These are phyloP conservation scores for Saccostrea cuccullata DNA, from an alignment of 1,140 invertebrate species.

Conservation along the genomic window DNA sequence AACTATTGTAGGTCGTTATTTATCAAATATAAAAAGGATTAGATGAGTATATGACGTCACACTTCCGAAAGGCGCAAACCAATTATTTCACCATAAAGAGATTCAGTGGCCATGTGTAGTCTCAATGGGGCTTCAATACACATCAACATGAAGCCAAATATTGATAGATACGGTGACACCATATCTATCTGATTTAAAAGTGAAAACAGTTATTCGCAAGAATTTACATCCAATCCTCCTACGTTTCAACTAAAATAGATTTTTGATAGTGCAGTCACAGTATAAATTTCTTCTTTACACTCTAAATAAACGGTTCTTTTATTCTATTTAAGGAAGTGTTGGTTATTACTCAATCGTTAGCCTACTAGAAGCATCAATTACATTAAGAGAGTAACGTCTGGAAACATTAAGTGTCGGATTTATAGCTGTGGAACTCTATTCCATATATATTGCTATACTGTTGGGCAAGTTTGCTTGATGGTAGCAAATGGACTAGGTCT, in stretches of 20 bases:
- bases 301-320: constrained; percentile 15
- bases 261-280: background rate
- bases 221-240: constrained; percentile 17
- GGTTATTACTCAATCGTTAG: constrained; percentile 11
- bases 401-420: background rate
- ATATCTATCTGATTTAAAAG: constrained; percentile 18
- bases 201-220: constrained; percentile 3
- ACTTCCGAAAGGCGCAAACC: background rate
- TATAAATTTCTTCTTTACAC: background rate
- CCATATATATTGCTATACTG: background rate
- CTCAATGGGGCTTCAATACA: background rate
- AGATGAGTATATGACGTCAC: background rate
- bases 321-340: constrained; percentile 28
- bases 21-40: background rate
- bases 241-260: constrained; percentile 30
- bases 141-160: constrained; percentile 7
- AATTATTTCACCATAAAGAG: constrained; percentile 21
- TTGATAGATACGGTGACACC: constrained; percentile 21
- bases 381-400: background rate
- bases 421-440: too few species aligned
- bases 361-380: constrained; percentile 6
- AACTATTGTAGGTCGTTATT: background rate
- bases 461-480: background rate
- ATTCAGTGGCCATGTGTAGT: constrained; percentile 22
- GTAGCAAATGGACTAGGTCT: too few species aligned